Evolutionary conservation across 2,888 invertebrate genomes (phyloP).

Genomic region (Microplitis deprimator): DNA sequence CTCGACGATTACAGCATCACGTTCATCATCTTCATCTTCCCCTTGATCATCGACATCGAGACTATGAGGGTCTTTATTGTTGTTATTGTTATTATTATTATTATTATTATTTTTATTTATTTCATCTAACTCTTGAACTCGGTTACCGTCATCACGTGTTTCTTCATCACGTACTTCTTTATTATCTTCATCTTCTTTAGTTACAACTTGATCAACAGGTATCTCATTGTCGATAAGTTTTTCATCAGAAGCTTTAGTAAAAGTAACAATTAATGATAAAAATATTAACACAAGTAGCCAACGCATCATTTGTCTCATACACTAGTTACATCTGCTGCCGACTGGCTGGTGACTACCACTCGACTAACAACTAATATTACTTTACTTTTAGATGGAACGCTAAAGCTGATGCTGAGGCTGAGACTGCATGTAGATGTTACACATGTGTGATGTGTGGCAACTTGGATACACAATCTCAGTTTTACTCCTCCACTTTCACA

Average conservation of each 20-base stretch:
- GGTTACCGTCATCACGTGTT: not conserved
- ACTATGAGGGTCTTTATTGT: constrained; percentile 31
- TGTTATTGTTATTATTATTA: not conserved
- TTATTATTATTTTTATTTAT: too few relatives aligned
- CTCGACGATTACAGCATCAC: constrained; percentile 11
- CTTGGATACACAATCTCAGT: not conserved
- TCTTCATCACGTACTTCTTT: not conserved
- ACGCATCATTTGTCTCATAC: not conserved
- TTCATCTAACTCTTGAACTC: not conserved
- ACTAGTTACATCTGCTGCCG: not conserved
- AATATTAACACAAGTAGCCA: not conserved
- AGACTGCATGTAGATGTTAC: not conserved
- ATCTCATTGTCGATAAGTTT: constrained; percentile 40
- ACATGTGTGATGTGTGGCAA: not conserved
- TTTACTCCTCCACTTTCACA: too few relatives aligned
- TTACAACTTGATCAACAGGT: constrained; percentile 37
- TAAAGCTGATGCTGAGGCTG: not conserved
- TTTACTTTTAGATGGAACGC: not conserved
- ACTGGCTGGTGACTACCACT: constrained; percentile 39
- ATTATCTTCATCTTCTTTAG: constrained; percentile 3
- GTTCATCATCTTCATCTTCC: constrained; percentile 7
- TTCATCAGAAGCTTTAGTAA: not conserved
- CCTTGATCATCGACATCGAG: constrained; percentile 38
- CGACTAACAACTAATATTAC: not conserved
- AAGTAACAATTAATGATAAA: not conserved